Conservation (phyloP, 2,888 invertebrate genomes). For the Allacma fusca region DNA sequence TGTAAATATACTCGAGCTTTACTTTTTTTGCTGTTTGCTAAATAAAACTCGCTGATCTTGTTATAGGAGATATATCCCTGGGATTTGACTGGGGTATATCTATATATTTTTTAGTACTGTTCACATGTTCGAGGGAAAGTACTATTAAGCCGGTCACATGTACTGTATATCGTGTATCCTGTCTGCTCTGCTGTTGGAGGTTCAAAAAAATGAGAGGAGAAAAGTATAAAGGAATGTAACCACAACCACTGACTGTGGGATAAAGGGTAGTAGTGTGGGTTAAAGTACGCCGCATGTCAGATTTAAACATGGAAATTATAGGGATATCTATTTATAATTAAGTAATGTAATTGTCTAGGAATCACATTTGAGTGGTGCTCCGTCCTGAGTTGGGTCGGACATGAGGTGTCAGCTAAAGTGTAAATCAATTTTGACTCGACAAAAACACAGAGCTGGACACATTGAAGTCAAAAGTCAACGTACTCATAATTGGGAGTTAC, state of each 20-base stretch:
- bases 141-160: constrained; percentile 31
- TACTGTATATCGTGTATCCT: background rate
- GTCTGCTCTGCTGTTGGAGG: background rate
- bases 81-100: too few relatives aligned
- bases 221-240: background rate
- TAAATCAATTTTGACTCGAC: background rate
- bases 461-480: background rate
- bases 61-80: too few relatives aligned
- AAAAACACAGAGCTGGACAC: background rate
- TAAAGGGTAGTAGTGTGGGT: background rate
- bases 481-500: background rate
- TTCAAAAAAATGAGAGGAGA: constrained; percentile 6
- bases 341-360: background rate
- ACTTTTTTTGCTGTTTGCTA: too few relatives aligned
- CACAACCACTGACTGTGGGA: background rate
- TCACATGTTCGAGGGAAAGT: constrained; percentile 29
- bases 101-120: too few relatives aligned
- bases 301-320: background rate
- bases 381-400: background rate
- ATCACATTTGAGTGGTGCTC: background rate
- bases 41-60: too few relatives aligned
- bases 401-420: background rate
- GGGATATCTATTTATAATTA: background rate
- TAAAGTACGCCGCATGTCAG: background rate
- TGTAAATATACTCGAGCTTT: too few relatives aligned